Evolutionary conservation across 2,113 vertebrate genomes (phyloP).

Genomic region (Pristiophorus japonicus): DNA sequence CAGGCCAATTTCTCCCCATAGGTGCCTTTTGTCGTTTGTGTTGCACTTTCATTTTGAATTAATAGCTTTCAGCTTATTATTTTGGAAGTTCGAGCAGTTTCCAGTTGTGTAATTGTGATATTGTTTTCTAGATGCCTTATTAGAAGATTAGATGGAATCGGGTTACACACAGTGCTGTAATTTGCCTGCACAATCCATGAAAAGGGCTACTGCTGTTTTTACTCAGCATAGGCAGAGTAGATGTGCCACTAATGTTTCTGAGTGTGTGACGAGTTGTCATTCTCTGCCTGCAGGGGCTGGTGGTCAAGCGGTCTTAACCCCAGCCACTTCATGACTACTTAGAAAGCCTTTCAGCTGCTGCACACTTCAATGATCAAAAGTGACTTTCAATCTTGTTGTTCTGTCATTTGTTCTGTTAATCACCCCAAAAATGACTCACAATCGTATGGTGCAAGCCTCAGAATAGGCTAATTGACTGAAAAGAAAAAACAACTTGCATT

Average conservation of each 20-base stretch:
- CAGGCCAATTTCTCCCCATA: too few relatives aligned
- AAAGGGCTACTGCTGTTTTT: neutral
- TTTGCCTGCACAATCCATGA: neutral
- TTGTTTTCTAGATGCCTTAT: neutral
- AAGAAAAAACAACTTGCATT: too few relatives aligned
- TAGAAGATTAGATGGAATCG: neutral
- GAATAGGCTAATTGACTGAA: neutral
- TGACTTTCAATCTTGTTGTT: neutral
- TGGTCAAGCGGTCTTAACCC: neutral
- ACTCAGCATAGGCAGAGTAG: neutral
- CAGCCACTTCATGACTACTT: neutral
- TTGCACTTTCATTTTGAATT: neutral
- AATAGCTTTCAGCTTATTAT: neutral
- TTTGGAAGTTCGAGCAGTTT: neutral
- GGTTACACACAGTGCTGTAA: neutral
- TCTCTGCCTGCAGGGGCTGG: neutral
- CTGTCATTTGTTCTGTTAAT: conserved; percentile 16
- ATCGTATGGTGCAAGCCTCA: neutral
- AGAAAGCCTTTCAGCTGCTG: neutral
- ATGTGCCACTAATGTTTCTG: neutral
- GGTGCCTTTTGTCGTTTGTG: neutral
- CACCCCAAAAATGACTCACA: neutral
- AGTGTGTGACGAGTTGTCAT: neutral
- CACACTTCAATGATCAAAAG: neutral
- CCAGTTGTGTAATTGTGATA: neutral